Percentiles rank a stretch among this genome's conserved stretches.
These are phyloP conservation scores for Xiphophorus couchianus DNA, from an alignment of 2,113 vertebrate genomes.

Conservation along the genomic window DNA sequence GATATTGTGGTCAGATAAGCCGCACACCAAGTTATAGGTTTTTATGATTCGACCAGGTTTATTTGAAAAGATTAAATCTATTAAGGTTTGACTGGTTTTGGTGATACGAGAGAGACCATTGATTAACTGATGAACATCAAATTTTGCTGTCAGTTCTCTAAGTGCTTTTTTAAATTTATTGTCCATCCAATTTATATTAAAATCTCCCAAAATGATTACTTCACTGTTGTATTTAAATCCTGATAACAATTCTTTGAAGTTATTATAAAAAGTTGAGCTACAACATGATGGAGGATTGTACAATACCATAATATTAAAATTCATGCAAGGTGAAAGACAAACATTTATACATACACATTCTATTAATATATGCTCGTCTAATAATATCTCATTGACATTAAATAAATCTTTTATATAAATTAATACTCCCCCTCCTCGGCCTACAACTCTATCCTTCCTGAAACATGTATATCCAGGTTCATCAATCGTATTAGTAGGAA, in stretches of 20 bases:
- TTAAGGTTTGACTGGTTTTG: not conserved
- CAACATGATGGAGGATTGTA: not conserved
- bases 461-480: too few species aligned
- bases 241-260: too few species aligned
- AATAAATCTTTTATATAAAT: too few species aligned
- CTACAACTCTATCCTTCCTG: too few species aligned
- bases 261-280: too few species aligned
- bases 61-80: not conserved
- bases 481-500: too few species aligned
- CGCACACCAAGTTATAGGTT: not conserved
- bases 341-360: not conserved
- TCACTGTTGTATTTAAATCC: not conserved
- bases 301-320: not conserved
- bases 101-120: not conserved
- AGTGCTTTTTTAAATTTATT: not conserved
- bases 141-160: not conserved
- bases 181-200: too few species aligned
- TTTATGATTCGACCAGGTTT: not conserved
- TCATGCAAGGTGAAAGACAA: not conserved
- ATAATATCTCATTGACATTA: too few species aligned
- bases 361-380: too few species aligned
- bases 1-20: too few species aligned
- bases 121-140: not conserved
- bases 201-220: not conserved
- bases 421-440: too few species aligned